Evolutionary conservation across 2,888 invertebrate genomes (phyloP).

Genomic region (Theodoxus fluviatilis): DNA sequence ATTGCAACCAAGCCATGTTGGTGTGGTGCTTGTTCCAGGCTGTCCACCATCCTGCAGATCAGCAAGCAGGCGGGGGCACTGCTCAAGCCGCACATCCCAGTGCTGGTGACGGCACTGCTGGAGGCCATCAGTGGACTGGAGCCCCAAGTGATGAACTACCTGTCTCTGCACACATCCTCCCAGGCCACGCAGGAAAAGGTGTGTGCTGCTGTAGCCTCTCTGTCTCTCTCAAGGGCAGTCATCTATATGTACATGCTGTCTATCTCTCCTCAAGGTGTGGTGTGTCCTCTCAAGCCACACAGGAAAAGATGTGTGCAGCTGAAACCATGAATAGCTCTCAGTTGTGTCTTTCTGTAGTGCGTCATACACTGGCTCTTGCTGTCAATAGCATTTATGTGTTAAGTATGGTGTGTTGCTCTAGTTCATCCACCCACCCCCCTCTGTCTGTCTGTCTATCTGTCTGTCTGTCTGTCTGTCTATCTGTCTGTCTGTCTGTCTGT

Average conservation of each 20-base stretch:
- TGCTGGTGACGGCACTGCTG: conserved; percentile 82
- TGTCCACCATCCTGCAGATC: conserved; percentile 85
- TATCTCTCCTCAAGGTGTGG: no score
- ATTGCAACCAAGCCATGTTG: background rate
- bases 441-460: background rate
- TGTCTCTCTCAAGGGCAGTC: no score
- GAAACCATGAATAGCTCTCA: no score
- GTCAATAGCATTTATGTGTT: no score
- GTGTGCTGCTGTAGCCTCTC: no score
- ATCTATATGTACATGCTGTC: no score
- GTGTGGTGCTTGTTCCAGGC: conserved; percentile 67
- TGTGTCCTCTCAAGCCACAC: no score
- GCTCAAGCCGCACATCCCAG: conserved; percentile 81
- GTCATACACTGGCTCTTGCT: no score
- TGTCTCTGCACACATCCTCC: conserved; percentile 78
- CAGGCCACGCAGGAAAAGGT: conserved; percentile 70
- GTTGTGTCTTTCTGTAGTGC: no score
- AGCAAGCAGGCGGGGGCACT: conserved; percentile 80
- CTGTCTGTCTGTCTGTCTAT: background rate
- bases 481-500: background rate
- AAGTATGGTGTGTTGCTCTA: background rate
- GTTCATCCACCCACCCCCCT: background rate
- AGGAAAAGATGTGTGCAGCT: no score
- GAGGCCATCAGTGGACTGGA: conserved; percentile 82
- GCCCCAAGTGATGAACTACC: conserved; percentile 78